Evolutionary conservation across 2,797 vertebrate species (phyloP).

Genomic region (Mareca penelope): DNA sequence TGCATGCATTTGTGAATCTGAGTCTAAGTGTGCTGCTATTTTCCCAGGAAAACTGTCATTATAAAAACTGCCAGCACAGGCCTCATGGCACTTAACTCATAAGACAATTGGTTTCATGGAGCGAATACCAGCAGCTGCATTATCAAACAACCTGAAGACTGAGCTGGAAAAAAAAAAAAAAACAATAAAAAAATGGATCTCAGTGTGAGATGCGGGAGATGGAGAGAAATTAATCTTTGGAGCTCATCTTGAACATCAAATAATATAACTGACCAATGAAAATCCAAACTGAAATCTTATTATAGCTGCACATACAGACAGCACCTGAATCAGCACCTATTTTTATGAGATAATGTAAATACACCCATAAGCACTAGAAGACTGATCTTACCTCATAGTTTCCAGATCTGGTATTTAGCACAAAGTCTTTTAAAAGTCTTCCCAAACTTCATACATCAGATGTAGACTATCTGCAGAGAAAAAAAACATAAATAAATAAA

Average conservation of each 20-base stretch:
- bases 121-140: not conserved
- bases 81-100: not conserved
- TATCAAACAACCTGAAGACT: not conserved
- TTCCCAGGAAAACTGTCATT: not conserved
- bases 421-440: not conserved
- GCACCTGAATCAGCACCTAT: not conserved
- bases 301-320: not conserved
- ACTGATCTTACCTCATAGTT: not conserved
- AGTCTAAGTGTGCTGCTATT: not conserved
- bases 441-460: not conserved
- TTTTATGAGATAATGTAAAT: not conserved
- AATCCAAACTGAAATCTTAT: not conserved
- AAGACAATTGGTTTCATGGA: not conserved
- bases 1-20: not conserved
- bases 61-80: not conserved
- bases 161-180: not conserved
- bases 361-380: not conserved
- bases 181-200: not conserved
- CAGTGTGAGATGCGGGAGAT: not conserved
- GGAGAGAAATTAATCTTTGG: not conserved
- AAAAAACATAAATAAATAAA: not conserved
- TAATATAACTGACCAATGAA: not conserved
- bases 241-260: not conserved
- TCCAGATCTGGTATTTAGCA: not conserved
- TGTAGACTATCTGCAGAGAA: not conserved